Percentiles rank a stretch among this genome's conserved stretches.
Conservation (phyloP, 2,888 invertebrate genomes). For the Drosophila fulvimacula region DNA sequence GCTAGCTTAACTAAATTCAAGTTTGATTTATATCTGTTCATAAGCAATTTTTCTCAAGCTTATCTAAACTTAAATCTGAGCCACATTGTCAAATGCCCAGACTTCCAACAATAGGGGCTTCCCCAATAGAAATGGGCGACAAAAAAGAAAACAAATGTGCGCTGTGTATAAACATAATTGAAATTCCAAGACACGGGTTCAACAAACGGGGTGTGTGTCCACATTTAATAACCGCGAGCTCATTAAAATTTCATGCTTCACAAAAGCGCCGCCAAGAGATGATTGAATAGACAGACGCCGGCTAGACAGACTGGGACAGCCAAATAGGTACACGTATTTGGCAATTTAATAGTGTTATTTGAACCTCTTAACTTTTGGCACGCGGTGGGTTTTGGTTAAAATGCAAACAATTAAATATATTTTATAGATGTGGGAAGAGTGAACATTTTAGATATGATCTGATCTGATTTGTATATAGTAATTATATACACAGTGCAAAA, state of each 20-base stretch:
- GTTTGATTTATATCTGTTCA: no score
- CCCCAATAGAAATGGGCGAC: neutral
- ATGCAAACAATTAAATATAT: neutral
- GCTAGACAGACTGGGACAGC: neutral
- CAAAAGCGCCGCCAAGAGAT: slow-evolving; percentile 13
- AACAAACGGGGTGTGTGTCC: slow-evolving; percentile 56
- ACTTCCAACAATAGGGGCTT: neutral
- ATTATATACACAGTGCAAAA: no score
- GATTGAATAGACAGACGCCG: neutral
- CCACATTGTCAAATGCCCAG: neutral
- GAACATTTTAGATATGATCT: neutral
- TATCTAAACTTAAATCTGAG: neutral
- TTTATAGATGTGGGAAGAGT: neutral
- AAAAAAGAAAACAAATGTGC: neutral
- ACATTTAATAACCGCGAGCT: slow-evolving; percentile 30
- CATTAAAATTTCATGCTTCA: slow-evolving; percentile 36
- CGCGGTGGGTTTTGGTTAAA: neutral
- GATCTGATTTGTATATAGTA: no score
- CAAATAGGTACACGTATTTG: slow-evolving; percentile 15
- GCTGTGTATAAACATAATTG: slow-evolving; percentile 20
- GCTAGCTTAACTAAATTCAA: no score
- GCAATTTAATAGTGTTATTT: slow-evolving; percentile 17
- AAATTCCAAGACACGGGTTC: slow-evolving; percentile 44
- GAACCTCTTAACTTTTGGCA: slow-evolving; percentile 1
- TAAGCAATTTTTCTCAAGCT: neutral